Evolutionary conservation across 2,888 invertebrate genomes (phyloP).

Genomic region (Folsomia manolachei): DNA sequence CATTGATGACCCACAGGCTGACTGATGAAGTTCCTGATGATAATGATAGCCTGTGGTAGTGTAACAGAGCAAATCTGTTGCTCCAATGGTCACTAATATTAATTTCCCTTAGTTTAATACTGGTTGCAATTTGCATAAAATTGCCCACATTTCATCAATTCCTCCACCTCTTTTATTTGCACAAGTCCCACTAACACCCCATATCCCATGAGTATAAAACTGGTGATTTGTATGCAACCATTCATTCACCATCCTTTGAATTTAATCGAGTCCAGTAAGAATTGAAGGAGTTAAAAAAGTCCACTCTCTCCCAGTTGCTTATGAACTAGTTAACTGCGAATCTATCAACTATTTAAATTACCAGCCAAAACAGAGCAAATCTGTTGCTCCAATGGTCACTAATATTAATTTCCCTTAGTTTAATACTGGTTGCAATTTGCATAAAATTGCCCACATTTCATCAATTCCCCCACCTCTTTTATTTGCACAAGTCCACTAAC

Average conservation of each 20-base stretch:
- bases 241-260: not conserved
- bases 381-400: too few relatives aligned
- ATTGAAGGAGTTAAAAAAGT: too few relatives aligned
- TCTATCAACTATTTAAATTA: not conserved
- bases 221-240: not conserved
- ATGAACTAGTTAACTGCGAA: not conserved
- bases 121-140: not conserved
- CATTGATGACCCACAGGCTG: too few relatives aligned
- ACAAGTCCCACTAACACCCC: too few relatives aligned
- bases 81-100: too few relatives aligned
- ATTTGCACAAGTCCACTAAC: too few relatives aligned
- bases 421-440: not conserved
- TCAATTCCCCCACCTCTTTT: not conserved
- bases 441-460: not conserved
- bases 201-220: not conserved
- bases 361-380: too few relatives aligned
- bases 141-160: not conserved
- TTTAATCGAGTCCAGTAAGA: not conserved
- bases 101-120: too few relatives aligned
- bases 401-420: too few relatives aligned
- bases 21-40: not conserved
- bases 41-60: not conserved
- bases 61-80: too few relatives aligned
- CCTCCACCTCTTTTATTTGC: not conserved
- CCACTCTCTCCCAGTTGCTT: not conserved